These are phyloP conservation scores for Phylloscopus trochilus DNA, from an alignment of 2,113 vertebrate genomes.

Conservation along the genomic window DNA sequence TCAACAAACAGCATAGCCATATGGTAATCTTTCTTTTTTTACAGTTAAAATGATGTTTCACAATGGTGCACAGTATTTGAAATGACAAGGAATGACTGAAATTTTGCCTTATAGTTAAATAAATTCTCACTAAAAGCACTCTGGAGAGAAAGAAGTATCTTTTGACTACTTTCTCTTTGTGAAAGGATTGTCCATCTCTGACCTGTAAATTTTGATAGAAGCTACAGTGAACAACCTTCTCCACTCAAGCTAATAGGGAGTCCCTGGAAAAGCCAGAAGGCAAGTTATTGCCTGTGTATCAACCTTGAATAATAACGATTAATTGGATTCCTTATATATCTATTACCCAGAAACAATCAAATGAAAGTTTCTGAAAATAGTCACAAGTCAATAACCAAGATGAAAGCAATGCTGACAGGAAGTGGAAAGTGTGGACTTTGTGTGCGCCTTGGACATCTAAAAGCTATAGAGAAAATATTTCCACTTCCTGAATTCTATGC, in stretches of 20 bases:
- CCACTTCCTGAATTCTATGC: background rate
- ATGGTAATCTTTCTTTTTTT: background rate
- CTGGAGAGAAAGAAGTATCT: background rate
- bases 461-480: background rate
- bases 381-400: background rate
- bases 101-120: background rate
- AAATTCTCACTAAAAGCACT: background rate
- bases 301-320: background rate
- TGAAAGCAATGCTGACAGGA: background rate
- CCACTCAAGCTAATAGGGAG: background rate
- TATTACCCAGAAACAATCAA: background rate
- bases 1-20: background rate
- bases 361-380: background rate
- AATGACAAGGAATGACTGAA: background rate
- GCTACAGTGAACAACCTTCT: background rate
- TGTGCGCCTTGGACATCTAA: background rate
- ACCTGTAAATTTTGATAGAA: background rate
- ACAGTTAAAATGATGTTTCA: background rate
- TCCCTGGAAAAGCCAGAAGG: background rate
- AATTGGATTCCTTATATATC: background rate
- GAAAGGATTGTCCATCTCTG: background rate
- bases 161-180: background rate
- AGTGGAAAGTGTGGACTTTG: background rate
- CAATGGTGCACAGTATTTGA: background rate
- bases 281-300: background rate